Percentiles rank a stretch among this genome's conserved stretches.
These are phyloP conservation scores for Phyllotis vaccarum DNA, from an alignment of 2,797 vertebrate genomes.

Conservation along the genomic window DNA sequence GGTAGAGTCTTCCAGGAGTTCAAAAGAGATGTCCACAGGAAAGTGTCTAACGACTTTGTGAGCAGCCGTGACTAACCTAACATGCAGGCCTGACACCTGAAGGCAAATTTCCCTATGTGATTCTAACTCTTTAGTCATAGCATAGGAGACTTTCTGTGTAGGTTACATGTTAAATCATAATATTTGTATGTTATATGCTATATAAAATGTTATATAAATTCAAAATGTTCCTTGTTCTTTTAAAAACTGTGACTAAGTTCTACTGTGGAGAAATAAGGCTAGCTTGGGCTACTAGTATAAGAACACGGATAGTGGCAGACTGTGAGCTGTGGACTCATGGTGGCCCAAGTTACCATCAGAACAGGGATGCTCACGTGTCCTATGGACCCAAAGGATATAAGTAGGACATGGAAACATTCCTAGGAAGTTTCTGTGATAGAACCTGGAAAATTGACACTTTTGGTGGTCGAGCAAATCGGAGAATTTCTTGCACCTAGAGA, in stretches of 20 bases:
- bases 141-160: not conserved
- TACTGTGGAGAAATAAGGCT: not conserved
- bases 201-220: not conserved
- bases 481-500: not conserved
- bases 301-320: not conserved
- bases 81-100: not conserved
- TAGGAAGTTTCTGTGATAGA: not conserved
- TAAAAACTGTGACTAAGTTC: not conserved
- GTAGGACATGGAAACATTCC: not conserved
- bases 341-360: not conserved
- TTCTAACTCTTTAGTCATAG: not conserved
- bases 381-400: not conserved
- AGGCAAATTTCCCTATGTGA: not conserved
- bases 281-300: not conserved
- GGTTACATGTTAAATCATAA: not conserved
- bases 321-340: not conserved
- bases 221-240: not conserved
- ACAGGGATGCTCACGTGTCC: no score
- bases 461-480: not conserved
- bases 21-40: not conserved
- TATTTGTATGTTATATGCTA: not conserved
- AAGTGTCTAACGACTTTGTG: not conserved
- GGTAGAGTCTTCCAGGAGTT: not conserved
- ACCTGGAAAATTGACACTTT: not conserved
- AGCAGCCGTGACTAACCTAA: not conserved